Percentiles rank a stretch among this genome's conserved stretches.
Evolutionary conservation across 1,140 invertebrate genomes (phyloP).

Genomic region (Drosophila teissieri): DNA sequence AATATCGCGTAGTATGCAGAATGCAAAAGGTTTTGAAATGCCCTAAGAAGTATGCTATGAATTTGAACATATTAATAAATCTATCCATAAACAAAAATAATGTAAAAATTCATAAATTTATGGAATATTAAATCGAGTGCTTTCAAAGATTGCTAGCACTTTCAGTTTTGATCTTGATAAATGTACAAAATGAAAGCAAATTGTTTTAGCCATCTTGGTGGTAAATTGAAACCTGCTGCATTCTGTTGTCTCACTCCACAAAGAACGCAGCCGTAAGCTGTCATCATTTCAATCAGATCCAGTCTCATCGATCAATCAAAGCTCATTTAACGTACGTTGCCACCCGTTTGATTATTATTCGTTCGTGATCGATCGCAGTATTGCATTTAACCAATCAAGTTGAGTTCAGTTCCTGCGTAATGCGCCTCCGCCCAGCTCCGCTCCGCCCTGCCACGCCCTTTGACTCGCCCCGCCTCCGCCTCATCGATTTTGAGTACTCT

Average conservation of each 20-base stretch:
- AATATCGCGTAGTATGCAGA: conserved; percentile 9
- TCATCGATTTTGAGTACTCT: conserved; percentile 31
- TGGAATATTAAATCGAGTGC: not conserved
- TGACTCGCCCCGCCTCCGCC: conserved; percentile 21
- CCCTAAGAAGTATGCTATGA: conserved; percentile 24
- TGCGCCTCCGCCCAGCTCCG: conserved; percentile 21
- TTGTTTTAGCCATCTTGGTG: not conserved
- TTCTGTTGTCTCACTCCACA: conserved; percentile 16
- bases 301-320: conserved; percentile 68
- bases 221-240: conserved; percentile 29
- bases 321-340: conserved; percentile 57
- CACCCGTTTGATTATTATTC: conserved; percentile 40
- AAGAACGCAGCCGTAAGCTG: conserved; percentile 21
- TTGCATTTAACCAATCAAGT: conserved; percentile 62
- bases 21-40: conserved; percentile 32
- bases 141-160: conserved; percentile 14
- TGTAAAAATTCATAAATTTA: not conserved
- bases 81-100: too few species aligned
- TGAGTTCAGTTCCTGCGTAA: conserved; percentile 45
- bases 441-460: conserved; percentile 32
- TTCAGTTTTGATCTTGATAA: not conserved
- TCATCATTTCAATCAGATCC: conserved; percentile 54
- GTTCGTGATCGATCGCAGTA: conserved; percentile 40
- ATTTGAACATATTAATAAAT: too few species aligned
- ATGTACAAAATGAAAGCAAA: not conserved